Base-by-base conservation (phyloP, 2,797 vertebrate species). In the Anguilla obscura region DNA sequence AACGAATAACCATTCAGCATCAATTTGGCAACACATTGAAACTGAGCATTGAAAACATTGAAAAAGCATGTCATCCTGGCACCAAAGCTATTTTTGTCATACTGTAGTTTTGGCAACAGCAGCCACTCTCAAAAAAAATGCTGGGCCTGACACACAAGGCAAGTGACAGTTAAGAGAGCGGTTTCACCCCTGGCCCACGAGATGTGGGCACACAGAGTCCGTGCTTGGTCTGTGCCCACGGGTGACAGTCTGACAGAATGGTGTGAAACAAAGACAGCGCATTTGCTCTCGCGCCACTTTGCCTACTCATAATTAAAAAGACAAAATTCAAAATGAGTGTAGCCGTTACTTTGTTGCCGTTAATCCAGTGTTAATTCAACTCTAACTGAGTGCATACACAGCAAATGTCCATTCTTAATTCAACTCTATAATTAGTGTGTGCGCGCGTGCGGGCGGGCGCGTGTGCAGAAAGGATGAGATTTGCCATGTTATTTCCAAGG, bases 401-500 rank as follows among this genome's bases (percentile, higher is more conserved):
- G 40, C 40, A 45, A 45, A 45, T 45, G 40, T 45, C 40, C 40
- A 45, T 45, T 45, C 40, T 45, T 45, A 45, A 45, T 45, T 45
- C 40, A 45, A 45, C 40, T 45, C 40, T 45, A 45, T 45, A 45
- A 45, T 45, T 45, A 45, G 40, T 79, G 30, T 76, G 45, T 87
- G 33, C 58, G 52, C 24, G 33, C 60, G 56, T 60, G 50, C 21
- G 50, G 7, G 54, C 1, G 21, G 33, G 33, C 60, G 45, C 56
- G 82, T 56, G 83, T n/a, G 14, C 24, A 36, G n/a, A 30, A 95
- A 94, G 95, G 93, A 96, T 95, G 93, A 96, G 93, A 91, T 94
- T 96, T 95, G 93, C 95, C 93, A 95, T 96, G 92, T 95, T 45
- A 45, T 45, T 45, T 45, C 40, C 96, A 92, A 94, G 93, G 94